Evolutionary conservation across 2,888 invertebrate species (phyloP).

Genomic region (Athalia rosae): DNA sequence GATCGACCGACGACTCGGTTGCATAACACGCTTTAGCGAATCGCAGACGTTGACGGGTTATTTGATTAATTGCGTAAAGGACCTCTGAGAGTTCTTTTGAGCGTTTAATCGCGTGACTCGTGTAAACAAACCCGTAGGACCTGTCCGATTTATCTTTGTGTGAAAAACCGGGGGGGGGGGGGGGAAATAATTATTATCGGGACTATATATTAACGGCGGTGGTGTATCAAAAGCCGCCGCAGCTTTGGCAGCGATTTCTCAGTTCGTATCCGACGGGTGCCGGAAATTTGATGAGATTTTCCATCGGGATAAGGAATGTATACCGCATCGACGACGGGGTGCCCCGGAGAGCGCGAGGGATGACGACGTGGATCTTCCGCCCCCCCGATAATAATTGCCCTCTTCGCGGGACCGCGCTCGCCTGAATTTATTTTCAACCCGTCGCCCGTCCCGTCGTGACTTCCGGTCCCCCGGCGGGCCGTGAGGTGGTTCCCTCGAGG

Average conservation of each 20-base stretch:
- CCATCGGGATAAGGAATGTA: too few species aligned
- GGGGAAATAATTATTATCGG: not conserved
- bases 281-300: not conserved
- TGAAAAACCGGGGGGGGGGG: too few species aligned
- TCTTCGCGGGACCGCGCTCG: not conserved
- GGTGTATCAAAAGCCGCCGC: not conserved
- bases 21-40: constrained; percentile 23
- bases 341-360: too few species aligned
- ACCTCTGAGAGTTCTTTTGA: constrained; percentile 35
- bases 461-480: constrained; percentile 15
- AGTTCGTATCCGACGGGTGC: not conserved
- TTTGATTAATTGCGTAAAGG: constrained; percentile 32
- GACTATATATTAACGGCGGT: not conserved
- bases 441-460: not conserved
- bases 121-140: constrained; percentile 12
- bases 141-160: constrained; percentile 11
- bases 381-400: too few species aligned
- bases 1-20: not conserved
- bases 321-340: too few species aligned
- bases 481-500: not conserved
- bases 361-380: too few species aligned
- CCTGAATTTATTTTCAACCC: not conserved
- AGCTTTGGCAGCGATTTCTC: not conserved
- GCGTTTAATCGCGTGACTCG: constrained; percentile 36
- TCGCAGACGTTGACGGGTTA: constrained; percentile 23